Evolutionary conservation across 2,113 vertebrate species (phyloP), one percentile per base, ranked within the genome.

Genomic region (Madoqua kirkii): DNA sequence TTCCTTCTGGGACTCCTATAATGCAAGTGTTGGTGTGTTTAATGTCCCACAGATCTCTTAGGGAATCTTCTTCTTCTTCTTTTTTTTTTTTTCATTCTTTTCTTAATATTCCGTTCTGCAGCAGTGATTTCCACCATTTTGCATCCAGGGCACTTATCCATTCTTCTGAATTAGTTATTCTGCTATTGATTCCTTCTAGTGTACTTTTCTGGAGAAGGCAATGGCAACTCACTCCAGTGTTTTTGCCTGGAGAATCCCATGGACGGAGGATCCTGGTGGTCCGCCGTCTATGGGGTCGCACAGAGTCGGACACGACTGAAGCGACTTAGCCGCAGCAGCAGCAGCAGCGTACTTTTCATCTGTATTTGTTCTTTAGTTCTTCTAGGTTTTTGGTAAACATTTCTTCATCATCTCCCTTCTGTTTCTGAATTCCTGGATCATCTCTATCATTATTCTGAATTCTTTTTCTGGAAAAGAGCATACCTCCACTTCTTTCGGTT

Each of bases 261-360:
- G 59, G 59, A 60, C 0, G 5, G 59, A 2, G 27, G 12, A 60
- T 0, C 59, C 59, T 60, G 5, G 12, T 60, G 59, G 27, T 12
- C 59, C 29, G 27, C 59, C 5, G 2, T 59, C 57, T 27, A 60
- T 60, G 59, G 59, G 59, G 59, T 29, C 0, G 11, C 59, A 29
- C 27, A 29, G 59, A 60, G 12, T 60, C 27, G 0, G 59, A 60
- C 27, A 60, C 1, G 5, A 27, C 57, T 59, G 57, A 27, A 27
- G 57, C 0, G 4, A 59, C 10, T 27, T 59, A 59, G 54, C 54
- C 11, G 25, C 57, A 59, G 57, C 55, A 57, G 57, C 23, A 59
- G 57, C 57, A 59, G 25, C 57, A 21, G 16, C 10, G 33, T 36
- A 36, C 17, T 67, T 67, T 67, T 67, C 33, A 67, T 36, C 16